These are phyloP conservation scores for Amphiprion percula DNA, from an alignment of 2,113 vertebrate genomes.

Conservation along the genomic window DNA sequence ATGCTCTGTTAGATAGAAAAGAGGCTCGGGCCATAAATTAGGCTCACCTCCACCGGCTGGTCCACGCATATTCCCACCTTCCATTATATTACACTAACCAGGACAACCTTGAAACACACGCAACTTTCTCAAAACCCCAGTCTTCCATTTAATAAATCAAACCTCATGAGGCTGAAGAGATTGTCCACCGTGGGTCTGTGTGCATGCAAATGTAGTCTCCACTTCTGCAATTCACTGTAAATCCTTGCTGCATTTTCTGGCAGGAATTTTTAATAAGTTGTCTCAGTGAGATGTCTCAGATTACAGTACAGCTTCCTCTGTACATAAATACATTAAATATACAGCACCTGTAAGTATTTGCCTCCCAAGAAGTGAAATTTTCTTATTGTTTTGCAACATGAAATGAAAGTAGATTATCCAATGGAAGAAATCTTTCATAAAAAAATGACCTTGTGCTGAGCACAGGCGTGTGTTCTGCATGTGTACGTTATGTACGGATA, in stretches of 20 bases:
- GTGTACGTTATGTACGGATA: too few relatives aligned
- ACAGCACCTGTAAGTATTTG: neutral
- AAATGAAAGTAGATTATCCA: too few relatives aligned
- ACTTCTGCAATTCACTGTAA: neutral
- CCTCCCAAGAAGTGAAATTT: too few relatives aligned
- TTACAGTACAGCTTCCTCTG: neutral
- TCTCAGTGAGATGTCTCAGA: neutral
- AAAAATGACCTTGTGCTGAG: too few relatives aligned
- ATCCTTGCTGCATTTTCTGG: neutral
- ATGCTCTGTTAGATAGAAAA: neutral
- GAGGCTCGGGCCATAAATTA: conserved; percentile 6
- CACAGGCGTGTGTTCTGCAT: too few relatives aligned
- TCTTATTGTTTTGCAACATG: too few relatives aligned
- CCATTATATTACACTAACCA: conserved; percentile 27
- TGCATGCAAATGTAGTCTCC: conserved; percentile 6
- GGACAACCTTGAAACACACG: conserved; percentile 45
- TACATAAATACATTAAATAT: neutral
- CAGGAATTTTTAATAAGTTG: conserved; percentile 2
- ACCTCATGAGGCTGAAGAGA: conserved; percentile 23
- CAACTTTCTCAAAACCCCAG: conserved; percentile 9
- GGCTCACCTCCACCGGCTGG: conserved; percentile 6
- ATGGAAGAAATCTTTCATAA: too few relatives aligned
- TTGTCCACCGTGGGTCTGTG: neutral
- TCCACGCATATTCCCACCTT: neutral
- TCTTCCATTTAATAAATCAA: conserved; percentile 47